Evolutionary conservation across 2,113 vertebrate genomes (phyloP).

Genomic region (Syngnathus typhle): DNA sequence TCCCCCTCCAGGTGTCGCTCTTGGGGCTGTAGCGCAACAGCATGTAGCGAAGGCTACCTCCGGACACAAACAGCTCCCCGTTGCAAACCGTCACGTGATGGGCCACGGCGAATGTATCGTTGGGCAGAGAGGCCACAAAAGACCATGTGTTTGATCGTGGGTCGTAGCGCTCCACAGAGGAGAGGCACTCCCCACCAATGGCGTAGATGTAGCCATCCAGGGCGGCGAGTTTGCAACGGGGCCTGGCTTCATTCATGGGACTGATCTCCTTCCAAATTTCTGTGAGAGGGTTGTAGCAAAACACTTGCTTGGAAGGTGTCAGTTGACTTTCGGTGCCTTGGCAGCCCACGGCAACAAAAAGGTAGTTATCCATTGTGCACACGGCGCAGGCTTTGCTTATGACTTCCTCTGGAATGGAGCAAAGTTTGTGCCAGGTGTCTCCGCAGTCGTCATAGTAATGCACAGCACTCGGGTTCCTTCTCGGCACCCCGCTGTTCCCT

Average conservation of each 20-base stretch:
- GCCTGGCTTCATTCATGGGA: conserved; percentile 83
- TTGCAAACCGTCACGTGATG: conserved; percentile 78
- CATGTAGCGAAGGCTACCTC: conserved; percentile 78
- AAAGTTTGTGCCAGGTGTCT: conserved; percentile 77
- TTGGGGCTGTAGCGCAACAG: conserved; percentile 76
- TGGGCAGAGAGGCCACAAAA: conserved; percentile 80
- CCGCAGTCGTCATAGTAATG: conserved; percentile 78
- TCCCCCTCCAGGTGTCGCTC: conserved; percentile 72
- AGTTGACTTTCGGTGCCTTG: conserved; percentile 52
- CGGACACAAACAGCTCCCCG: conserved; percentile 81
- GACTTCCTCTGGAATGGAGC: conserved; percentile 74
- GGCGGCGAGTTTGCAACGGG: conserved; percentile 83
- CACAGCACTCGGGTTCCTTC: conserved; percentile 64
- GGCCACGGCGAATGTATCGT: conserved; percentile 84
- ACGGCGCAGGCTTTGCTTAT: conserved; percentile 77
- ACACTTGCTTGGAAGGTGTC: conserved; percentile 79
- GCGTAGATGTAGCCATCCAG: conserved; percentile 84
- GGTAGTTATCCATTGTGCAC: conserved; percentile 90
- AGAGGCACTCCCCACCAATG: conserved; percentile 87
- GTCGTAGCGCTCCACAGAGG: conserved; percentile 85
- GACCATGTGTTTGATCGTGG: conserved; percentile 82
- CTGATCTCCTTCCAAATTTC: conserved; percentile 85
- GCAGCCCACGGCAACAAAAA: conserved; percentile 85
- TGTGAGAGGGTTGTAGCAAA: conserved; percentile 89
- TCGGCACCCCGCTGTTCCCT: conserved; percentile 22